A percentile compares a stretch with the other conserved stretches of the same genome.
These are phyloP conservation scores for Platichthys stellatus DNA, from an alignment of 2,113 vertebrate genomes.

Conservation along the genomic window DNA sequence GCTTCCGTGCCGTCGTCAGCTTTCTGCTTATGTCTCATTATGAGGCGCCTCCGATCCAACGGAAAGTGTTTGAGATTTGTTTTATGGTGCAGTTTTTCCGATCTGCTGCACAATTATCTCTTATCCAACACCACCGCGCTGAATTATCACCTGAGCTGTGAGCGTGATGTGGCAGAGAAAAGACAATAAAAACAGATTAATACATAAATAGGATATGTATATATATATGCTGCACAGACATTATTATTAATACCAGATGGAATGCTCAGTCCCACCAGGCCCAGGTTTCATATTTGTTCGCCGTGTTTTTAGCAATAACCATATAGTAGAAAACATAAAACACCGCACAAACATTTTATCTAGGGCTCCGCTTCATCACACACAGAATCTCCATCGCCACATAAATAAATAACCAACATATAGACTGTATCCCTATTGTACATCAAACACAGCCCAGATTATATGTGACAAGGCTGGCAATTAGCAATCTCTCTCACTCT, in stretches of 20 bases:
- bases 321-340: slow-evolving; percentile 39
- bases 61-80: slow-evolving; percentile 58
- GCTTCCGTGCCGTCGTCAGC: slow-evolving; percentile 9
- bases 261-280: background rate
- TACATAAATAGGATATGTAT: background rate
- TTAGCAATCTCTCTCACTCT: slow-evolving; percentile 77
- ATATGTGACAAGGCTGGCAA: slow-evolving; percentile 76
- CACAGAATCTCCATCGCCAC: slow-evolving; percentile 47
- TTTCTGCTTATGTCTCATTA: slow-evolving; percentile 84
- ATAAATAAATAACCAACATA: slow-evolving; percentile 75
- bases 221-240: background rate
- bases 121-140: background rate
- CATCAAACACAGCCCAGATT: slow-evolving; percentile 69
- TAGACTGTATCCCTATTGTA: slow-evolving; percentile 49
- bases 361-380: slow-evolving; percentile 55
- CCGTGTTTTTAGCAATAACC: slow-evolving; percentile 11
- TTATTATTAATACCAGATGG: slow-evolving; percentile 13
- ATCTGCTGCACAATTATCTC: slow-evolving; percentile 2
- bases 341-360: slow-evolving; percentile 53
- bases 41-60: slow-evolving; percentile 90
- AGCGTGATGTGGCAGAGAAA: background rate
- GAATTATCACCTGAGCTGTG: background rate
- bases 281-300: slow-evolving; percentile 22
- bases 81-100: slow-evolving; percentile 61
- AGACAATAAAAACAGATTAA: background rate